A percentile compares a stretch with the other conserved stretches of the same genome.
Evolutionary conservation across 2,113 vertebrate genomes (phyloP).

Genomic region (Tetrax tetrax): DNA sequence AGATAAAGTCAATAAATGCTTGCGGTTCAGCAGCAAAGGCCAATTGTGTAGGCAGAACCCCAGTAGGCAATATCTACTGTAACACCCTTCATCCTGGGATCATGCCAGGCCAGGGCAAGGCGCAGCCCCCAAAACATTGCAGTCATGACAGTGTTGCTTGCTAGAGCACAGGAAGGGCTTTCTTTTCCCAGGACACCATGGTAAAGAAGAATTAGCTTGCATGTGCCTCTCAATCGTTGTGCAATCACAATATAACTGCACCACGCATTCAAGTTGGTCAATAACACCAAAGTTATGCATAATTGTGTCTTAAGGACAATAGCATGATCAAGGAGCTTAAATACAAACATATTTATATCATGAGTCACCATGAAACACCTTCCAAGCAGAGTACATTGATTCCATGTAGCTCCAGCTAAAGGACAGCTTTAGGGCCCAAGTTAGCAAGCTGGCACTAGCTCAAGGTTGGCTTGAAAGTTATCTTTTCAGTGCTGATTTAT

Average conservation of each 20-base stretch:
- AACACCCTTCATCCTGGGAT: not conserved
- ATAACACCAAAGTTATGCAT: not conserved
- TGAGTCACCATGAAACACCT: not conserved
- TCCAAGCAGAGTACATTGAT: not conserved
- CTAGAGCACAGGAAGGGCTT: not conserved
- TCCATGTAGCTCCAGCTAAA: not conserved
- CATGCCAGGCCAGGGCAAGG: not conserved
- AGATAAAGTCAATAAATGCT: conserved; percentile 42
- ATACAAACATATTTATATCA: not conserved
- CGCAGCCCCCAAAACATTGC: not conserved
- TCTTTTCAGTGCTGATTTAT: not conserved
- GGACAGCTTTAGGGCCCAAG: not conserved
- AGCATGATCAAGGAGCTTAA: not conserved
- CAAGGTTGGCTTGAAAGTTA: not conserved
- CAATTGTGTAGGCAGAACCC: not conserved
- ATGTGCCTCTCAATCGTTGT: not conserved
- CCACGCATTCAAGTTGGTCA: not conserved
- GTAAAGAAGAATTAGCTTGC: not conserved
- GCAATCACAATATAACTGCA: not conserved
- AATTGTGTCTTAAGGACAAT: not conserved
- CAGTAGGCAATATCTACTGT: not conserved
- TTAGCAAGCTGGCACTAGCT: not conserved
- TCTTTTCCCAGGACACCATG: not conserved
- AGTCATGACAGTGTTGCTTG: not conserved
- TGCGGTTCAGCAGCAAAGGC: not conserved